A percentile compares a stretch with the other conserved stretches of the same genome.
Evolutionary conservation across 2,113 vertebrate genomes (phyloP).

Genomic region (Bubo bubo): DNA sequence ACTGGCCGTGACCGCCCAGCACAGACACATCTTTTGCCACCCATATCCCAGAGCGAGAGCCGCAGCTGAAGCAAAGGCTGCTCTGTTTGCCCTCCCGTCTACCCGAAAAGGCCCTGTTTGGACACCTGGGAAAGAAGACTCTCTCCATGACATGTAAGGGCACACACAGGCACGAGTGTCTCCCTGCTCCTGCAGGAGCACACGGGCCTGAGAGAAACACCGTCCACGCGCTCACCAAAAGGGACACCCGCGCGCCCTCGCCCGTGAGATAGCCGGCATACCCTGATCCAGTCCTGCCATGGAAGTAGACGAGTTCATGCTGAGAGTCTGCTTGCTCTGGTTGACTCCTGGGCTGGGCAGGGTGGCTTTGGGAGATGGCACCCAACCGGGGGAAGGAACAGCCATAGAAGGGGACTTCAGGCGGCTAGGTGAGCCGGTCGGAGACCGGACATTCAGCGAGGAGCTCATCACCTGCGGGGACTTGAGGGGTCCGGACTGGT

Average conservation of each 20-base stretch:
- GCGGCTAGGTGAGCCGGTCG: constrained; percentile 86
- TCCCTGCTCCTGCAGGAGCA: fast-evolving
- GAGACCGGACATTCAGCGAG: constrained; percentile 88
- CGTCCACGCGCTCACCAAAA: neutral
- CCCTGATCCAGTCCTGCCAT: constrained; percentile 78
- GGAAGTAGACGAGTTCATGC: constrained; percentile 71
- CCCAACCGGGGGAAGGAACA: constrained; percentile 91
- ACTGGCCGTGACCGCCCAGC: neutral
- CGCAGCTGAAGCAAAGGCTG: neutral
- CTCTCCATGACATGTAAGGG: neutral
- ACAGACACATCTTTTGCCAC: neutral
- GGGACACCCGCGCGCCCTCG: fast-evolving
- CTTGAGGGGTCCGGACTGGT: constrained; percentile 82
- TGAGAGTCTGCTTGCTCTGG: constrained; percentile 76
- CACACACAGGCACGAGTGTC: fast-evolving
- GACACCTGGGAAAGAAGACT: neutral
- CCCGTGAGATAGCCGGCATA: neutral
- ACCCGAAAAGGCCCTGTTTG: neutral
- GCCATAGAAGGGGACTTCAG: constrained; percentile 92
- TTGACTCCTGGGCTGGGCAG: constrained; percentile 89
- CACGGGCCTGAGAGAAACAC: neutral
- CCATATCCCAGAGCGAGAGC: neutral
- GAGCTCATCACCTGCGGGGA: constrained; percentile 92
- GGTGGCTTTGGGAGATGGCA: constrained; percentile 88
- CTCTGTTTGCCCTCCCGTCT: neutral